Evolutionary conservation across 2,888 invertebrate genomes (phyloP), one percentile per base, ranked within the genome.

Genomic region (Drosophila helvetica): DNA sequence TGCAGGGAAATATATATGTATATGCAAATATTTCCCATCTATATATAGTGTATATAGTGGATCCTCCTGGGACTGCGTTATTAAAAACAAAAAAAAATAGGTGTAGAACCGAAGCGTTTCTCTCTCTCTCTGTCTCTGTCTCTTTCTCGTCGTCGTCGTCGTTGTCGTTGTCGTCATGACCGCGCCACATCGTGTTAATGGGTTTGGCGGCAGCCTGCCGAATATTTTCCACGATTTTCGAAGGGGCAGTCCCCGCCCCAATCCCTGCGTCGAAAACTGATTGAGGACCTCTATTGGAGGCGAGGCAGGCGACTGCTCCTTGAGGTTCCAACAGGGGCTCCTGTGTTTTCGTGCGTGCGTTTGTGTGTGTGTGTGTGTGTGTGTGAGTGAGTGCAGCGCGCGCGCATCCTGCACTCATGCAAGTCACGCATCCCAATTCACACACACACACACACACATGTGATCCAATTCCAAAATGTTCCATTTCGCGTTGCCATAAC

Each of bases 371-470:
- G 19, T 42, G n/a, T 58, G 81, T n/a, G n/a, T 53, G 45, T 53
- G 8, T 45, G 30, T 59, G 38, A 17, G 30, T 59, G 19, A 45
- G n/a, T 58, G 81, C 81, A 78, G 81, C 81, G 79, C 79, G 81
- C 78, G 79, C 82, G 79, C 79, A 81, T 72, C 62, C 66, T 77
- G 66, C 77, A 72, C 56, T 74, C 55, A 64, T 78, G 70, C 80
- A 72, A 64, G 58, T 59, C 58, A 50, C 58, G 50, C 42, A 59
- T 33, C 43, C 30, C 51, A 12, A 27, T 22, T 6, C 27, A 30
- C 45, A 46, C 46, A 45, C 12, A 55, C 54, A 38, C 38, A 38
- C 15, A 30, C 10, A 30, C 30, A 30, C 3, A 10, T 22, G 22
- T 22, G 22, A 22, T 2, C 38, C 38, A 38, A 38, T 38, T 15